Evolutionary conservation across 2,113 vertebrate genomes (phyloP), one percentile per base, ranked within the genome.

Genomic region (Lontra canadensis): DNA sequence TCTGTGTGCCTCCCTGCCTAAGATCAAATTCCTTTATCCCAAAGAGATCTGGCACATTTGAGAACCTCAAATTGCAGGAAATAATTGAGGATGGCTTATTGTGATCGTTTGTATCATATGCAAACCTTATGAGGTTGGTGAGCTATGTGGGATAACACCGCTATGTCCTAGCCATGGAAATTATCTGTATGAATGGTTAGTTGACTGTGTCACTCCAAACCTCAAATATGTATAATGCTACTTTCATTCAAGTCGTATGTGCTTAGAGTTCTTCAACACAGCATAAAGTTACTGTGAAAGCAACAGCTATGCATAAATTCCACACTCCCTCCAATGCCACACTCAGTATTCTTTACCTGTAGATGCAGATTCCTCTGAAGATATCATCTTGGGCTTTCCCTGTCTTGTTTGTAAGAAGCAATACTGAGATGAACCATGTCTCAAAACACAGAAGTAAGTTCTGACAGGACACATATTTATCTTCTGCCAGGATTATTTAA

Each of bases 41-140:
- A 73, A 26, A 80, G 67, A 94, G 55, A 78, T 6, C 10, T 74
- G 93, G 79, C 79, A 93, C 21, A 87, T 67, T 87, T 12, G 21
- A 89, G 90, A 95, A 76, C 78, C 49, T 96, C 93, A 94, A 92
- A 91, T 55, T 96, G 79, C 79, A 34, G 74, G 47, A 95, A 94
- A 95, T 91, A 94, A 84, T 91, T 78, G 82, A 95, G 59, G 73
- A 86, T 71, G 85, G 36, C 61, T 94, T 91, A 82, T 18, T 76
- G 85, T 42, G 52, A 96, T 86, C 49, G 14, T 6, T 69, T 14
- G 17, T 74, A 63, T 91, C 73, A 65, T 52, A 80, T 31, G 47
- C 47, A 81, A 89, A 34, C 47, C 71, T 39, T 82, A 12, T 10
- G 61, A 91, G 20, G 65, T 39, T 59, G 23, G 59, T 26, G 25